These are phyloP conservation scores for Megalopta genalis DNA, from an alignment of 1,140 invertebrate genomes.

Conservation along the genomic window DNA sequence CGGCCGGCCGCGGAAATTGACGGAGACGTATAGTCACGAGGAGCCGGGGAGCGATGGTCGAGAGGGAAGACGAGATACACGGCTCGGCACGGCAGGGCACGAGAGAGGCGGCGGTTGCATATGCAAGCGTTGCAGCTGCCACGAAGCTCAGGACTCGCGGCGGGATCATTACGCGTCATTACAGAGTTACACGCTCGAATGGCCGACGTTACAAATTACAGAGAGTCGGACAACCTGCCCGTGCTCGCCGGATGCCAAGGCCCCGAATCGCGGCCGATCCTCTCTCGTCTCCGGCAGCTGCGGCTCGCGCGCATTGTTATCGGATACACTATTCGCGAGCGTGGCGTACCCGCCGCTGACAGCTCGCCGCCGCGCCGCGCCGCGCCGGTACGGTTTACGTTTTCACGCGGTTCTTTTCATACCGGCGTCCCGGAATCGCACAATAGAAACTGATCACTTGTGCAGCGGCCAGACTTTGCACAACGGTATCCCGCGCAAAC, in stretches of 20 bases:
- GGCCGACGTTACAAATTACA: constrained; percentile 68
- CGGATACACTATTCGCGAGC: too few relatives aligned
- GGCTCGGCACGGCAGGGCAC: background rate
- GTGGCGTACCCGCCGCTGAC: too few relatives aligned
- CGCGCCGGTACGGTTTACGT: too few relatives aligned
- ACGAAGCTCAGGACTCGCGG: constrained; percentile 45
- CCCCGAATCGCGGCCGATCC: constrained; percentile 23
- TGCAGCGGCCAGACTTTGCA: too few relatives aligned
- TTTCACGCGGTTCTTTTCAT: too few relatives aligned
- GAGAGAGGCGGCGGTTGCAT: background rate
- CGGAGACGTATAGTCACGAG: background rate
- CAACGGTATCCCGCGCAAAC: too few relatives aligned
- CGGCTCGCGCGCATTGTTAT: too few relatives aligned
- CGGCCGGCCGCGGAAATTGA: background rate
- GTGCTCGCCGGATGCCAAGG: background rate
- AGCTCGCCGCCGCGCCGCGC: too few relatives aligned
- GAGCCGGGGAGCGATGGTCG: too few relatives aligned
- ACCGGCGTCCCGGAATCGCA: too few relatives aligned
- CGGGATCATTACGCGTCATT: constrained; percentile 67
- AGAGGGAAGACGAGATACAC: background rate
- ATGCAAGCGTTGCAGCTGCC: constrained; percentile 35
- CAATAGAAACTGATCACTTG: too few relatives aligned
- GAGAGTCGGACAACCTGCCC: constrained; percentile 57
- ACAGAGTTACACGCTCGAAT: constrained; percentile 68
- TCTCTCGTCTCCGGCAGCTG: background rate